Evolutionary conservation across 2,888 invertebrate species (phyloP), one percentile per base, ranked within the genome.

Genomic region (Tetanocera ferruginea): DNA sequence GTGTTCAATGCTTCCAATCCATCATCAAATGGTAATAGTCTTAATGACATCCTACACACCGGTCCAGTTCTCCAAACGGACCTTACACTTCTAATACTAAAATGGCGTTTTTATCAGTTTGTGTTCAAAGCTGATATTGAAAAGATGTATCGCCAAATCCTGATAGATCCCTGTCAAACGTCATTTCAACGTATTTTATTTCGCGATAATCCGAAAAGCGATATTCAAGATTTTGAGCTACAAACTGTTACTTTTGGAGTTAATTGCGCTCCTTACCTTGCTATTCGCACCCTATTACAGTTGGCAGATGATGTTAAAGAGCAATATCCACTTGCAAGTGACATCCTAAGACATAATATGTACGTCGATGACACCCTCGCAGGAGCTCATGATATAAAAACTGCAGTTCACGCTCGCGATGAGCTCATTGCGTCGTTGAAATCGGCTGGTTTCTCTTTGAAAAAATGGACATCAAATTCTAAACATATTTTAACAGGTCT

Each of bases 351-450:
- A 25, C 23, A 49, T 49, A 49, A 49, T 6, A 69, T 69, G 69
- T 69, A 51, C 28, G 69, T 69, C 25, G 69, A 69, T 28, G 69
- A 69, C 11, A 51, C 28, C 19, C 69, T 69, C 11, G 69, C 51
- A 11, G 69, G 51, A 14, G 6, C 19, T 2, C 49, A 43, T 25
- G 28, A 9, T 5, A 2, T 49, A 5, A 3, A n/a, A 34, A 49
- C 19, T n/a, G 67, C 67, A 19, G 11, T 69, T 17, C 28, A 25
- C 17, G 37, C 67, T 8, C 43, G 67, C 14, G 49, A 69, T 49
- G 43, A 69, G 19, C 67, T 69, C 6, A 69, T 69, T 69, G 49
- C 37, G 8, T 37, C 43, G 2, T n/a, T 49, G 14, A 11, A n/a
- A n/a, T n/a, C n/a, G n/a, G n/a, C n/a, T n/a, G n/a, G n/a, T n/a